A percentile compares a stretch with the other conserved stretches of the same genome.
These are phyloP conservation scores for Drosophila sucinea DNA, from an alignment of 1,140 invertebrate species.

Conservation along the genomic window DNA sequence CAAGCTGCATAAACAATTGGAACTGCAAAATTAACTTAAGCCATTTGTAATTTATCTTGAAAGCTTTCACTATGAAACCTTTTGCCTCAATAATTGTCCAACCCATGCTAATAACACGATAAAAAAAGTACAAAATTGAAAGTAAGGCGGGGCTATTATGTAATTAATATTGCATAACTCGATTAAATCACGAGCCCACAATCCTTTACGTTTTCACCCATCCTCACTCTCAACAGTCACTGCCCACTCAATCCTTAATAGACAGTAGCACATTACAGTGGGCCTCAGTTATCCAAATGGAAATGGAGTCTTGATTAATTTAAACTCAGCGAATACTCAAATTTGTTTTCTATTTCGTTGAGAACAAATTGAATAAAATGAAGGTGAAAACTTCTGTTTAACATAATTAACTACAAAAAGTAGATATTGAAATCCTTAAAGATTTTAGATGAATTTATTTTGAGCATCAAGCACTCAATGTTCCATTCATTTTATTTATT, in stretches of 20 bases:
- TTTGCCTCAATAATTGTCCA: neutral
- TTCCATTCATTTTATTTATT: no score
- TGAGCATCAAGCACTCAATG: no score
- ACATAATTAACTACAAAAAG: no score
- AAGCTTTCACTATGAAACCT: neutral
- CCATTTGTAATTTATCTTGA: slow-evolving; percentile 8
- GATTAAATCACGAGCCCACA: slow-evolving; percentile 45
- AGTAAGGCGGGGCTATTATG: slow-evolving; percentile 33
- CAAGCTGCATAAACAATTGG: slow-evolving; percentile 23
- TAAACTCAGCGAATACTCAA: no score
- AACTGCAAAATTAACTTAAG: slow-evolving; percentile 20
- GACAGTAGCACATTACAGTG: neutral
- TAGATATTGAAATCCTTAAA: no score
- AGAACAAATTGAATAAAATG: no score
- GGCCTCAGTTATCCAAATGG: no score
- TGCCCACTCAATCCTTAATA: slow-evolving; percentile 6
- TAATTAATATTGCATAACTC: slow-evolving; percentile 70
- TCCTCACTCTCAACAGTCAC: no score
- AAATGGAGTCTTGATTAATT: no score
- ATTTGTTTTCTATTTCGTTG: no score
- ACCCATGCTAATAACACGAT: neutral
- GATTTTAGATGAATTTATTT: no score
- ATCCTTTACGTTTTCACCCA: slow-evolving; percentile 2
- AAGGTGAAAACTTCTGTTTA: no score
- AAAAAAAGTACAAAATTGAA: neutral